Evolutionary conservation across 2,888 invertebrate genomes (phyloP).

Genomic region (Nasonovia ribisnigri): DNA sequence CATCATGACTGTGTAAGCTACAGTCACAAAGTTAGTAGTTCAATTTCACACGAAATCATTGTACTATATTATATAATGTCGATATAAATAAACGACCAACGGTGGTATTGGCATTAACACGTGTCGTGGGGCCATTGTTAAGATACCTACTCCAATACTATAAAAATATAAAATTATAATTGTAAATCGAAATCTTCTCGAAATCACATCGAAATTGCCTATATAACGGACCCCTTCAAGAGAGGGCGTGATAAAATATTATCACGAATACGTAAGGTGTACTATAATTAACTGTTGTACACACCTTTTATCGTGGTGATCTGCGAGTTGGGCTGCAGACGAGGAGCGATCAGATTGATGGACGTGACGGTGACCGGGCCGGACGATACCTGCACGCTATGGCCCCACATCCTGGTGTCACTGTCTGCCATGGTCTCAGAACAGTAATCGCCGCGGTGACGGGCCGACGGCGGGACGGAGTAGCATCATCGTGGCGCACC

Average conservation of each 20-base stretch:
- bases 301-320: constrained; percentile 62
- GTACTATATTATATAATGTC: not conserved
- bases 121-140: no score
- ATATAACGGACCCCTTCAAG: not conserved
- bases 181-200: not conserved
- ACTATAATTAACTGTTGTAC: not conserved
- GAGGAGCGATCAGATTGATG: constrained; percentile 67
- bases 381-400: constrained; percentile 68
- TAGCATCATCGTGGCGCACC: not conserved
- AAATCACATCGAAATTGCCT: not conserved
- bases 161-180: not conserved
- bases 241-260: not conserved
- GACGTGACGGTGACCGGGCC: constrained; percentile 69
- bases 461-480: not conserved
- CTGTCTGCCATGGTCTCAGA: constrained; percentile 46
- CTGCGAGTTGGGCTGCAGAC: constrained; percentile 45
- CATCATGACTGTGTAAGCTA: no score
- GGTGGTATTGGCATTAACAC: not conserved
- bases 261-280: not conserved
- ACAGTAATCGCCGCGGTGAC: not conserved
- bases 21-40: not conserved
- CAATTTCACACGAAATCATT: not conserved
- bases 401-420: constrained; percentile 65
- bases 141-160: not conserved
- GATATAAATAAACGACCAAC: not conserved